Evolutionary conservation across 2,888 invertebrate genomes (phyloP), one percentile per base, ranked within the genome.

Genomic region (Limnephilus marmoratus): DNA sequence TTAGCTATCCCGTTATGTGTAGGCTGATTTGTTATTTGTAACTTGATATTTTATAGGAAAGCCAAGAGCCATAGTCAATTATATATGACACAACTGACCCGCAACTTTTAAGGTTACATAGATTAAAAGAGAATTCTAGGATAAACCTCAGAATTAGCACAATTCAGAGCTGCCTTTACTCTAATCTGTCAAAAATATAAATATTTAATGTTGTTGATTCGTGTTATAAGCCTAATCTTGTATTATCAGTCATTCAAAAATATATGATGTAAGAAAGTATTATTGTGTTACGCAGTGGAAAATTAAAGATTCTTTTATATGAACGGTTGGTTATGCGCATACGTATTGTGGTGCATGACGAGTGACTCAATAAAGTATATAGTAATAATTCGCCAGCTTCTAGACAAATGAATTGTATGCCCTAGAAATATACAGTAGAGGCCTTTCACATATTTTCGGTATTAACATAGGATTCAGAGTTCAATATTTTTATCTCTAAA

Each of bases 161-260:
- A 68, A 88, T 88, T 88, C 88, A 88, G 88, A 88, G 88, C 88
- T 88, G 88, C 88, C 88, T 88, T 88, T 88, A 68, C 53, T 88
- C 88, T 88, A 88, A 86, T 68, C 68, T 88, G 88, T 88, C 88
- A 68, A 88, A 88, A 68, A 88, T 87, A 53, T 87, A 87, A 87
- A 87, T 68, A 88, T 88, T 88, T 88, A 68, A 88, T 88, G 68
- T 88, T 88, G 88, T 88, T 88, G 88, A 88, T 68, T 88, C 24
- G 88, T 88, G 68, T 68, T 53, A 88, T 88, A 88, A 88, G 88
- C 31, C 68, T 88, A 88, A 68, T 34, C 29, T 88, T 86, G 37
- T 37, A 86, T 86, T 86, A 86, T 45, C 45, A 37, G 68, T 86
- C 34, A 83, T 83, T 68, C 34, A 83, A 83, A 83, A 83, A 83